A percentile compares a stretch with the other conserved stretches of the same genome.
phyloP scores from a whole-genome alignment of 1,140 invertebrate species.

The Myzus persicae region DNA sequence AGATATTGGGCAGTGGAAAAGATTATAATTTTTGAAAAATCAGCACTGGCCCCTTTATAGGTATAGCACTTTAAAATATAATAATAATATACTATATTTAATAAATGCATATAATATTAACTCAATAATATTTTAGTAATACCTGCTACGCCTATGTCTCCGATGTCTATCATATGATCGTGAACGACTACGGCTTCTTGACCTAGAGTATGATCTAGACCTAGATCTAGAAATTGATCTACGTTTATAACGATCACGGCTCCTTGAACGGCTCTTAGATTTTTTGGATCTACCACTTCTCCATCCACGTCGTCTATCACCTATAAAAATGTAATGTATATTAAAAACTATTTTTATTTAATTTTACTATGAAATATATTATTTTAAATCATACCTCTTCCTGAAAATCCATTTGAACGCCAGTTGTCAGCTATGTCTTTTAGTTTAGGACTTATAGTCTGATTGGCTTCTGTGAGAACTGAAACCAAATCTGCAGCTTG shows the following conservation, averaged over 20 bases:
- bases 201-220: conserved; percentile 45
- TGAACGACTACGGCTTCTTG: conserved; percentile 50
- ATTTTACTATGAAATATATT: background rate
- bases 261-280: conserved; percentile 49
- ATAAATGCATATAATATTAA: conserved; percentile 14
- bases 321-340: background rate
- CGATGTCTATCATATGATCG: conserved; percentile 54
- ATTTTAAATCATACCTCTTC: conserved; percentile 39
- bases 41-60: background rate
- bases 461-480: conserved; percentile 90
- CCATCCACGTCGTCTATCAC: conserved; percentile 55
- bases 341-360: background rate
- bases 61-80: background rate
- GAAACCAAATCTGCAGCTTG: conserved; percentile 89
- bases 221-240: conserved; percentile 40
- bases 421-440: conserved; percentile 57
- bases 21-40: background rate
- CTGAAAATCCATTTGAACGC: conserved; percentile 53
- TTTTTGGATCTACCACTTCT: conserved; percentile 52
- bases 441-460: conserved; percentile 74
- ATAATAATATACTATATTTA: background rate
- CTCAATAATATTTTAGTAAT: background rate
- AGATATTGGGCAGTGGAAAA: too few relatives aligned
- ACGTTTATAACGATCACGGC: conserved; percentile 49
- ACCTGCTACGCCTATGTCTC: conserved; percentile 51